Base-by-base conservation (phyloP, 1,140 invertebrate species). In the Oedothorax gibbosus region DNA sequence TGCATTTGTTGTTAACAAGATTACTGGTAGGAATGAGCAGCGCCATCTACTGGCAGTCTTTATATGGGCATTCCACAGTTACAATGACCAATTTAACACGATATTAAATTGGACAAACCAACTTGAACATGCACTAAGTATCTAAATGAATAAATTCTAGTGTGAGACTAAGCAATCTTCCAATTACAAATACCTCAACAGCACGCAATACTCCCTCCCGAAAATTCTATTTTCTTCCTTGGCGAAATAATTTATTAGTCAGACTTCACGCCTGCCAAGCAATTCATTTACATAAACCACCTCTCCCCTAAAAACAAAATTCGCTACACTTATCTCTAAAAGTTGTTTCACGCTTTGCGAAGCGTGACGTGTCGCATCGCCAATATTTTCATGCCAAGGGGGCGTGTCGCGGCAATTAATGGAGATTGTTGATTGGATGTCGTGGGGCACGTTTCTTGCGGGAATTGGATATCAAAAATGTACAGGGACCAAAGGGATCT, bases 331-430 rank as follows among this genome's bases (percentile, higher is more conserved):
- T 7, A 35, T 14, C 75, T 65, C 66, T n/a, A 49, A 54, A 68
- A 81, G 78, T 81, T 81, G 78, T 81, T 81, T 81, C 78, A 81
- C 56, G 78, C 65, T 81, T 81, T 65, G 78, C 78, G 66, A 81
- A 81, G 78, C 78, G n/a, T 81, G 78, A 81, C 73, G 50, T 54
- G 78, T 49, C 60, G 35, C 78, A 65, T 81, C 78, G 78, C 78
- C 78, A 81, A 81, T 68, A n/a, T 81, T 77, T 81, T 62, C 66
- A 54, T 71, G 78, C 78, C 78, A 81, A 81, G 64, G 20, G 51
- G 78, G 78, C 78, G 78, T 81, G 78, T 81, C 78, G 78, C 3
- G 64, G 10, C 20, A 35, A 35, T 35, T 79, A 79, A 79, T 79
- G 77, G 65, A 60, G 66, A 66, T 68, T 68, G 65, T 53, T 57